Evolutionary conservation across 2,797 vertebrate genomes (phyloP).

Genomic region (Anniella stebbinsi): DNA sequence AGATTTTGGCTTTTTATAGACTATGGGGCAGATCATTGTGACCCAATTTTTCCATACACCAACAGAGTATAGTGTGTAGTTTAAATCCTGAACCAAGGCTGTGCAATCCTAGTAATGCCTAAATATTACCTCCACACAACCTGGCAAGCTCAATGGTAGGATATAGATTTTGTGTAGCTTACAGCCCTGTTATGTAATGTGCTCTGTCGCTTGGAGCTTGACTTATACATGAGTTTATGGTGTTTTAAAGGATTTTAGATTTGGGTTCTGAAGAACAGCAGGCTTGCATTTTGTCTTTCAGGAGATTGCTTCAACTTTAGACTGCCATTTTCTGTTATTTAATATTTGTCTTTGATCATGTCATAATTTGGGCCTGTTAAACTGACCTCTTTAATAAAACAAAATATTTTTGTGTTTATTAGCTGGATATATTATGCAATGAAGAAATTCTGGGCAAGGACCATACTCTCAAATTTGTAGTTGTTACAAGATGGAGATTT

Average conservation of each 20-base stretch:
- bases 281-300: neutral
- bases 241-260: neutral
- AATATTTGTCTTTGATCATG: neutral
- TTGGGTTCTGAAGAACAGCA: neutral
- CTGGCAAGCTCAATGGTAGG: neutral
- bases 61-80: neutral
- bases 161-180: neutral
- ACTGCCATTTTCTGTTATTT: slow-evolving; percentile 12
- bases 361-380: neutral
- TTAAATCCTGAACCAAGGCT: neutral
- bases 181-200: neutral
- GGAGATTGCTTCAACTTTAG: neutral
- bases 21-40: neutral
- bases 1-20: neutral
- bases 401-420: slow-evolving; percentile 56
- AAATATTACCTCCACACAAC: neutral
- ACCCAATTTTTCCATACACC: neutral
- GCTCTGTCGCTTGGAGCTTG: neutral
- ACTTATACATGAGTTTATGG: neutral
- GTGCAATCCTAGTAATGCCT: neutral
- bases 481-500: slow-evolving; percentile 99
- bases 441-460: slow-evolving; percentile 99
- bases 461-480: slow-evolving; percentile 99
- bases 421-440: slow-evolving; percentile 99
- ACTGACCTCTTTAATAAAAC: neutral